Evolutionary conservation across 2,797 vertebrate genomes (phyloP), one percentile per base, ranked within the genome.

Genomic region (Enteromius radiatus): DNA sequence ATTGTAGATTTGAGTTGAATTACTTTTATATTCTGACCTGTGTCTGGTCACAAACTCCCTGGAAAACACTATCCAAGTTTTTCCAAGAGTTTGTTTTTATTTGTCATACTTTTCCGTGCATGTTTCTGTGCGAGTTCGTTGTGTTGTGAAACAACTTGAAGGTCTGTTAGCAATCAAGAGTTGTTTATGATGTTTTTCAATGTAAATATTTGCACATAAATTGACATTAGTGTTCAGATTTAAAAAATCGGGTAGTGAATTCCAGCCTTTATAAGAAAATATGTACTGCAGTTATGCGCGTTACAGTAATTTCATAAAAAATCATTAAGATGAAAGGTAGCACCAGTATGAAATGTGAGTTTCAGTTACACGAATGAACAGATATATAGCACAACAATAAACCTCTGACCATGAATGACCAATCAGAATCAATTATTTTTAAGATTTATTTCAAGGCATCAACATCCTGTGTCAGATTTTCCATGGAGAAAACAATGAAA

Each of bases 401-500:
- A 21, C 33, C n/a, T 67, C 33, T 38, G 33, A 38, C 33, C 31
- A 9, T 2, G 5, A 23, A 21, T 36, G 19, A 54, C 28, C 31
- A n/a, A 36, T 36, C 26, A 45, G 12, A 26, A 69, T 71, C 8
- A 71, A 21, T n/a, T 23, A 59, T 59, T 59, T 59, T 59, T 59
- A 10, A 26, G 5, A 68, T 43, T 23, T 43, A 28, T 17, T 17
- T 61, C 28, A 17, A n/a, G 7, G 45, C 28, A 33, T 21, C 41
- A 64, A 63, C 43, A 31, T 36, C 19, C 31, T 26, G 31, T 61
- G 38, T 64, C 81, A 81, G 64, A 69, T 70, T 73, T 74, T 82
- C 52, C 76, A 74, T 38, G 19, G 64, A 85, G 54, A 75, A 84
- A 76, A 61, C 43, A n/a, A 41, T 7, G 26, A 68, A 71, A 82